phyloP scores from a whole-genome alignment of 2,797 vertebrate genomes.

The Thunnus albacares region DNA sequence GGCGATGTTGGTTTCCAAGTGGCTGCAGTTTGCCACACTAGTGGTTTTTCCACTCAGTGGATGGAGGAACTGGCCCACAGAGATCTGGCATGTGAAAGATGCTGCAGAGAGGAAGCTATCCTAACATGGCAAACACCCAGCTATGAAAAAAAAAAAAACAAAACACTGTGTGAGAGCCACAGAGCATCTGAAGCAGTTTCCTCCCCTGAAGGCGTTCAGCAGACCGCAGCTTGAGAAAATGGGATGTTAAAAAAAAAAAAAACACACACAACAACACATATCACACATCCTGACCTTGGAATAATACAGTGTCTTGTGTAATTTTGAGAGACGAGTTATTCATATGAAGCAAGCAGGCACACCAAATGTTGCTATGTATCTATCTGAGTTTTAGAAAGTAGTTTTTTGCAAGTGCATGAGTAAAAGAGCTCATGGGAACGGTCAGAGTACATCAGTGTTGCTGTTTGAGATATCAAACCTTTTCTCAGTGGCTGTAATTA shows the following conservation, averaged over 20 bases:
- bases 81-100: constrained; percentile 51
- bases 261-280: not conserved
- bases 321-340: constrained; percentile 21
- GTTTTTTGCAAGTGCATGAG: not conserved
- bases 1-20: constrained; percentile 37
- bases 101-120: constrained; percentile 45
- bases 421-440: not conserved
- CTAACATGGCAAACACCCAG: constrained; percentile 45
- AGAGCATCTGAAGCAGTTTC: constrained; percentile 41
- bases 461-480: not conserved
- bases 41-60: constrained; percentile 55
- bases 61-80: constrained; percentile 37
- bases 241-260: constrained; percentile 15
- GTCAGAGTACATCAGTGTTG: not conserved
- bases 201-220: constrained; percentile 39
- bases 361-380: not conserved
- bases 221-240: constrained; percentile 48
- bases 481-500: constrained; percentile 1
- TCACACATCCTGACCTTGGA: constrained; percentile 36
- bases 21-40: constrained; percentile 51
- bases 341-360: not conserved
- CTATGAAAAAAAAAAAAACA: not conserved
- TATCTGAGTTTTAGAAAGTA: not conserved
- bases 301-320: constrained; percentile 7
- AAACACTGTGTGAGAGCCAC: constrained; percentile 30